Evolutionary conservation across 2,113 vertebrate genomes (phyloP).

Genomic region (Toxotes chatareus): DNA sequence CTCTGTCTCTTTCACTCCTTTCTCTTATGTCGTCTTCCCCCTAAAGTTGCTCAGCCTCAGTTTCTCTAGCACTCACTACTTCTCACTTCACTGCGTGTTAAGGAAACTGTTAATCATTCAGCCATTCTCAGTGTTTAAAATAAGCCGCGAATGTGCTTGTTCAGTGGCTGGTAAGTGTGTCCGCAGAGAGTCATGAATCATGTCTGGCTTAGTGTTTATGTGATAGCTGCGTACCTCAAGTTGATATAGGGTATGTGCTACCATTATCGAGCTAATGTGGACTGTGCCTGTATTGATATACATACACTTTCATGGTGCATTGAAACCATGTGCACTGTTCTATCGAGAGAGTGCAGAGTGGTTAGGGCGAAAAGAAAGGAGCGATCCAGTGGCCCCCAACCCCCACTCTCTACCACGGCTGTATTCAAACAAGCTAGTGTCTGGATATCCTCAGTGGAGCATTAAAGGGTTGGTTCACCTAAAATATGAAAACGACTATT

Average conservation of each 20-base stretch:
- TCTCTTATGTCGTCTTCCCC: neutral
- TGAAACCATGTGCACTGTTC: neutral
- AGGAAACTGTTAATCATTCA: constrained; percentile 38
- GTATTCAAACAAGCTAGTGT: constrained; percentile 35
- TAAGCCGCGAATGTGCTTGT: neutral
- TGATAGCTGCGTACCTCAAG: constrained; percentile 1
- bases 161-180: neutral
- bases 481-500: neutral
- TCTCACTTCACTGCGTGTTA: constrained; percentile 12
- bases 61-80: neutral
- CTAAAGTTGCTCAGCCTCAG: neutral
- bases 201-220: constrained; percentile 21
- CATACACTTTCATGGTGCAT: constrained; percentile 14
- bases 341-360: neutral
- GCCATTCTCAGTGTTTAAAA: constrained; percentile 15
- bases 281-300: constrained; percentile 18
- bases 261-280: neutral
- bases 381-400: neutral
- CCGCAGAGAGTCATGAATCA: constrained; percentile 24
- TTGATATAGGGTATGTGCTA: constrained; percentile 15
- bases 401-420: neutral
- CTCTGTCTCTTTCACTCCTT: neutral
- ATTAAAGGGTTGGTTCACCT: constrained; percentile 22
- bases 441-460: constrained; percentile 37
- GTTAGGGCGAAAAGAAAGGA: constrained; percentile 8